These are phyloP conservation scores for Chironomus striatipennis DNA, from an alignment of 1,140 invertebrate species.

Conservation along the genomic window DNA sequence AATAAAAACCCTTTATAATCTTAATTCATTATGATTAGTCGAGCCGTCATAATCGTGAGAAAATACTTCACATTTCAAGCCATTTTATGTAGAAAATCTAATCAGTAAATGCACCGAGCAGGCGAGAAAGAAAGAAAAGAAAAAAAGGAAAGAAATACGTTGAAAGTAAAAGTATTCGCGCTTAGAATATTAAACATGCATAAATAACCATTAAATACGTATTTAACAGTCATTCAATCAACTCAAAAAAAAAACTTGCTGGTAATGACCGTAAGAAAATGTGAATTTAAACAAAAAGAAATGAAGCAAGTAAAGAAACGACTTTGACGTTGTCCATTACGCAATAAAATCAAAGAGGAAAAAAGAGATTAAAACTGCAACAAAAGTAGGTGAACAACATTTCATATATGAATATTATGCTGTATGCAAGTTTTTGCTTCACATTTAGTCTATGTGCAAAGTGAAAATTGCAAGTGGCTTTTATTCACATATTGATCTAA, in stretches of 20 bases:
- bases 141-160: not conserved
- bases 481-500: not conserved
- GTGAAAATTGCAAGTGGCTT: constrained; percentile 2
- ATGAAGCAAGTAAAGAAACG: not conserved
- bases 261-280: constrained; percentile 12
- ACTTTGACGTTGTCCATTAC: not conserved
- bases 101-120: too few species aligned
- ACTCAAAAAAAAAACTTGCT: not conserved
- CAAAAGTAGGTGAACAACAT: constrained; percentile 22
- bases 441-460: not conserved
- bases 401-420: not conserved
- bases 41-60: too few species aligned
- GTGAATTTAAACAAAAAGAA: too few species aligned
- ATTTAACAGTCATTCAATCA: not conserved
- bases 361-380: constrained; percentile 20
- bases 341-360: not conserved
- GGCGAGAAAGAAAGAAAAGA: too few species aligned
- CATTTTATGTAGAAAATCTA: too few species aligned
- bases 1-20: too few species aligned
- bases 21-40: too few species aligned
- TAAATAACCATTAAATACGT: not conserved
- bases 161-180: not conserved
- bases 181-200: not conserved
- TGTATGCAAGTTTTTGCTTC: not conserved
- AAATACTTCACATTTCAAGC: too few species aligned